These are phyloP conservation scores for Ashinkailepas kermadecensis DNA, from an alignment of 2,888 invertebrate genomes.

Conservation along the genomic window DNA sequence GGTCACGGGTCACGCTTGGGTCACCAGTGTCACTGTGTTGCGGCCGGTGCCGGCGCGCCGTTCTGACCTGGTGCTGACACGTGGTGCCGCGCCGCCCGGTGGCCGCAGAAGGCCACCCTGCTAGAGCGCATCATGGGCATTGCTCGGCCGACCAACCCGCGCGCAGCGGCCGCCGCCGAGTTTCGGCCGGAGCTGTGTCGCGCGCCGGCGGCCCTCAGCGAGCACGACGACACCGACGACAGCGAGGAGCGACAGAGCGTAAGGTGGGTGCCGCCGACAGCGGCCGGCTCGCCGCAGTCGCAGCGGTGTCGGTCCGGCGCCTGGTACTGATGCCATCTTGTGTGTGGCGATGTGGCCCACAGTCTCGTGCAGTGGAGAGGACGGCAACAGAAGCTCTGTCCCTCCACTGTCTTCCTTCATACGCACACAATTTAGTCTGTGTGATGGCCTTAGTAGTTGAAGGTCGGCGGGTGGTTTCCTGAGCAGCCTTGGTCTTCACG, in stretches of 20 bases:
- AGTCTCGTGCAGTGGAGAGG: no score
- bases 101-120: constrained; percentile 34
- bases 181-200: neutral
- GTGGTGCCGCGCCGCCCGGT: neutral
- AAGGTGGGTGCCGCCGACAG: neutral
- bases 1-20: no score
- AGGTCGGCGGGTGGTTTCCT: no score
- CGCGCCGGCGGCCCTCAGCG: neutral
- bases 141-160: constrained; percentile 30
- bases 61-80: neutral
- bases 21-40: neutral
- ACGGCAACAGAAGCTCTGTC: no score
- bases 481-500: no score
- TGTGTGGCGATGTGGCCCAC: no score
- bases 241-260: constrained; percentile 11
- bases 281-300: no score
- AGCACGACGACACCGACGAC: neutral
- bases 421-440: no score
- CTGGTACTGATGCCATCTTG: no score
- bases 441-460: no score
- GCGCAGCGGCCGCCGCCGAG: neutral
- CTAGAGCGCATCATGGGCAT: constrained; percentile 35
- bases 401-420: no score
- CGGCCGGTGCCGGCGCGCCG: neutral
- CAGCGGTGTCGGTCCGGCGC: no score